Evolutionary conservation across 2,797 vertebrate species (phyloP), one percentile per base, ranked within the genome.

Genomic region (Labroides dimidiatus): DNA sequence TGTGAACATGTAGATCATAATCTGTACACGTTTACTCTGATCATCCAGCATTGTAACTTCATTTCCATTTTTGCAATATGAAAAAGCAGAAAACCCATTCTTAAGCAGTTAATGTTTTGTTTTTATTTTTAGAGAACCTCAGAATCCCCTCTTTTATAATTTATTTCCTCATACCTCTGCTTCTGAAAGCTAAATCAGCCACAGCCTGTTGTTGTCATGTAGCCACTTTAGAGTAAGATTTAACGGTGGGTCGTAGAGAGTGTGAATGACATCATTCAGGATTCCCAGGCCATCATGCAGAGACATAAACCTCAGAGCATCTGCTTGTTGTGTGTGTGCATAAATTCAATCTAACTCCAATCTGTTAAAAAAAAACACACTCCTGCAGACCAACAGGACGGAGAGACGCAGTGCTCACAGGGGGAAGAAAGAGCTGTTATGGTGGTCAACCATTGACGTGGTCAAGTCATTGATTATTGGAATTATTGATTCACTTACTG

Each of bases 161-260:
- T 87, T 64, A 55, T 73, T 75, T 84, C 84, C 91, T 63, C 83
- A 84, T 84, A 82, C 82, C 56, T 56, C 75, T 86, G 81, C 81
- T 87, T 91, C 81, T 82, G 23, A 82, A 69, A 73, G 64, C 78
- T 77, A 60, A 83, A 80, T 92, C 84, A 72, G 71, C 64, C 23
- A 47, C 63, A 63, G 45, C 27, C 74, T 50, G 79, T 55, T 60
- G 45, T 67, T 16, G 62, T 82, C 80, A 50, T 43, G 49, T 52
- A 52, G 43, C 51, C 20, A 44, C 49, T 45, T 77, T 54, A 66
- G 72, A 64, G 42, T 56, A 12, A 27, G 62, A 63, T 75, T 73
- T 64, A 74, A 57, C n/a, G 33, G 17, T 59, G 33, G 59, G 43
- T 41, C 47, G 4, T 16, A 45, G 44, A 60, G 19, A 72, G 41